Conservation (phyloP, 2,113 vertebrate genomes). For the Percopsis transmontana region DNA sequence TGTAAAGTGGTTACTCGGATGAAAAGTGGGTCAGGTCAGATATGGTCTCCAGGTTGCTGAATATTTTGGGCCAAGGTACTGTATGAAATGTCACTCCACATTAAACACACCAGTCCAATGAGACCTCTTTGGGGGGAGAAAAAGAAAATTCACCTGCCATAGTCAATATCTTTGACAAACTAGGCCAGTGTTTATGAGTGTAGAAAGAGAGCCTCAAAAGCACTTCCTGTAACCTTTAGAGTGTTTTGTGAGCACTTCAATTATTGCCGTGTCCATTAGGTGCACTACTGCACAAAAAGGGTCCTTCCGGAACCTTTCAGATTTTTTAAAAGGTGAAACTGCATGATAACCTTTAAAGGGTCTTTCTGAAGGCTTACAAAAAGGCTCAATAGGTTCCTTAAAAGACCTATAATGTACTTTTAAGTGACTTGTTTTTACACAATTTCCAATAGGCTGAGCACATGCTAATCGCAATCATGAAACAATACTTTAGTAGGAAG, state of each 20-base stretch:
- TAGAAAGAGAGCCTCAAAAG: conserved; percentile 32
- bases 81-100: conserved; percentile 56
- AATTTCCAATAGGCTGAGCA: no score
- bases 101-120: conserved; percentile 57
- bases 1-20: background rate
- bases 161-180: conserved; percentile 52
- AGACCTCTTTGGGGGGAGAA: conserved; percentile 16
- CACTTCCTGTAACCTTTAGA: conserved; percentile 58
- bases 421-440: no score
- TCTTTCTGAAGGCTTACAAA: background rate
- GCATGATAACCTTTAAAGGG: background rate
- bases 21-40: conserved; percentile 70
- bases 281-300: conserved; percentile 16
- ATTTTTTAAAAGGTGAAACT: background rate
- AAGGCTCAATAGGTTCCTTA: no score
- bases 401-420: no score
- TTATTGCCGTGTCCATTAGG: conserved; percentile 17
- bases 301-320: conserved; percentile 12
- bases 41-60: conserved; percentile 51
- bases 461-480: no score
- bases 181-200: conserved; percentile 62
- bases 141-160: conserved; percentile 56
- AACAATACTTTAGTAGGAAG: no score
- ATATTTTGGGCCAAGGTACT: conserved; percentile 46
- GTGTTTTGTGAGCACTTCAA: conserved; percentile 40